phyloP scores from a whole-genome alignment of 2,888 invertebrate species.

The Plebejus melissa region DNA sequence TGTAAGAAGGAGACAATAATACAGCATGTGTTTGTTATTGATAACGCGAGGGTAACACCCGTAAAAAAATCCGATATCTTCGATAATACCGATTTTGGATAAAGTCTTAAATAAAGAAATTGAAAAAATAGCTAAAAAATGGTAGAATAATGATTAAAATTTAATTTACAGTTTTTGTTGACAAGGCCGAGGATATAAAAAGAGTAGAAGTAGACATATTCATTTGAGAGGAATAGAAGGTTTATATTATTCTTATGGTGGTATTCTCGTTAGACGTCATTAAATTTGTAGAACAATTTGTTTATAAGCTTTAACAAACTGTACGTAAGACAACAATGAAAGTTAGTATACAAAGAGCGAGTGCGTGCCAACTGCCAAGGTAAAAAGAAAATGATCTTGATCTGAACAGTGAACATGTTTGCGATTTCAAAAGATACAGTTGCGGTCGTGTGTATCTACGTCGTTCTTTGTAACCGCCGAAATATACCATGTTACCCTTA shows the following conservation, averaged over 20 bases:
- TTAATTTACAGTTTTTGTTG: too few species aligned
- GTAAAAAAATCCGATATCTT: conserved; percentile 8
- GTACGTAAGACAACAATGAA: neutral
- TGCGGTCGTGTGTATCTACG: neutral
- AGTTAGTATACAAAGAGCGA: neutral
- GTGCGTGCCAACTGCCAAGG: conserved; percentile 6
- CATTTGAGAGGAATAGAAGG: too few species aligned
- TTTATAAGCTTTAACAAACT: neutral
- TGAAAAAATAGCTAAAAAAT: too few species aligned
- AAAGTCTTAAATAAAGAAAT: neutral
- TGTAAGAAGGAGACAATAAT: conserved; percentile 39
- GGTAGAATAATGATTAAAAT: too few species aligned
- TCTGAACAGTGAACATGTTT: neutral
- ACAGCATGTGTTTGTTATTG: conserved; percentile 40
- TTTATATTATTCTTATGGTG: neutral
- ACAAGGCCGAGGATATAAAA: too few species aligned
- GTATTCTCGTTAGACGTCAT: neutral
- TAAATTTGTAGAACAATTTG: neutral
- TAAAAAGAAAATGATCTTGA: conserved; percentile 12
- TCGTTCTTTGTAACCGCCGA: neutral
- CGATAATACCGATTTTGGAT: neutral
- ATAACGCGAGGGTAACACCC: conserved; percentile 36
- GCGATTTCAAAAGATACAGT: conserved; percentile 13
- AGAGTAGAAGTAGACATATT: too few species aligned
- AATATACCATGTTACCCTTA: neutral